Base-by-base conservation (phyloP, 2,113 vertebrate genomes). In the Vanacampus margaritifer region DNA sequence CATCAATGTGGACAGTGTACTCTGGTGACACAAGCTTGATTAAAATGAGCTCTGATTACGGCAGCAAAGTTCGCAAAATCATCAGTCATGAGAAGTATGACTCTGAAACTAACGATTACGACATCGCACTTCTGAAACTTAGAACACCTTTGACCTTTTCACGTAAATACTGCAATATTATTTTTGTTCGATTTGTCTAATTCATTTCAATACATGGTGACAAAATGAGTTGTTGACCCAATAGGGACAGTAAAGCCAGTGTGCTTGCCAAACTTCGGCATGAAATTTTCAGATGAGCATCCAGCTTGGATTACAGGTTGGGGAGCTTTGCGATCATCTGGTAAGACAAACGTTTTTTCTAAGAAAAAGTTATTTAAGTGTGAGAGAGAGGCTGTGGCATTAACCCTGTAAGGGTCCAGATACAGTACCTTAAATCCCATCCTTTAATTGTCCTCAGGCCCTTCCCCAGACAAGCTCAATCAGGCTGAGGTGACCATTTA, bases 401-500 rank as follows among this genome's bases (percentile, higher is more conserved):
- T 21, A 37, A 61, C 35, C 32, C 9, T 11, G 9, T 19, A 9
- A 26, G 11, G 6, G 37, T 5, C 23, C 24, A 43, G 3, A 62
- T 43, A n/a, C 28, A 36, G 3, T 17, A 4, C n/a, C 28, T 32
- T 50, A 13, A 32, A 16, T 1, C 19, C 11, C 24, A 11, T 32
- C 17, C 11, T 16, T 56, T 60, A 0, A 16, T 32, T 73, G 64
- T 54, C 39, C 72, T 26, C 59, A 98, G 96, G 93, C 37, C 61
- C 63, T 35, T 36, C 80, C 4, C 93, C 94, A 1, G 75, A 90
- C 0, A 50, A 0, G 7, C 85, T 98, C 57, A 93, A 92, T 32
- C 92, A 89, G 1, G 94, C 81, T 12, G 23, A 3, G 4, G 91
- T 97, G 59, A 79, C 65, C 6, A 78, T 98, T 21, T 94, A 97